Base-by-base conservation (phyloP, 2,888 invertebrate species). In the Galeruca laticollis region DNA sequence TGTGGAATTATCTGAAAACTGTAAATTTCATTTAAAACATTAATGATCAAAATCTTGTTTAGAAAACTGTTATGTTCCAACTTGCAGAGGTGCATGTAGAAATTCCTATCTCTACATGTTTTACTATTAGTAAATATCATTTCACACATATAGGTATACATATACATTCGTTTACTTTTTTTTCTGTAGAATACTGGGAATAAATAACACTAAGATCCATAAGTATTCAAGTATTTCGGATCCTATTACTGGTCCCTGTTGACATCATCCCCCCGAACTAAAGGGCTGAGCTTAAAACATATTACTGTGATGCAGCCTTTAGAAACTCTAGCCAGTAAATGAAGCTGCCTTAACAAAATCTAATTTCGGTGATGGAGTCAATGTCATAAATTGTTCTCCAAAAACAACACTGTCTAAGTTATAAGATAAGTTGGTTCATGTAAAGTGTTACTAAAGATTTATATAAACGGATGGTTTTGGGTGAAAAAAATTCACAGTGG, bases 331-430 rank as follows among this genome's bases (percentile, higher is more conserved):
- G 40, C 31, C 21, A 56, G 64, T 64, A 64, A 64, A 63, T 63
- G 54, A 63, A 63, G 63, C 63, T 63, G 63, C 56, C 56, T 64
- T 64, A 64, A 64, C 64, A 56, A 18, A 64, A 64, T 64, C 64
- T 64, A 64, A 64, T 64, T 64, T 31, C 20, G 33, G 37, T 64
- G 64, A 64, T 64, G 64, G 64, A 64, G 64, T 33, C 64, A 64
- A 40, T 64, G 64, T 64, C 56, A 64, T 64, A 64, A 64, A 64
- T 49, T 51, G 51, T 21, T 5, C 21, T 40, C 51, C 51, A 21
- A 51, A 51, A 51, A 21, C 51, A 21, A 3, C 9, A 51, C 20
- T 51, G 20, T 11, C 21, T 51, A 51, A 51, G 18, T 15, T 51
- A 5, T 21, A 20, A 20, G 51, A 20, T 21, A 51, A 21, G 5